A percentile compares a stretch with the other conserved stretches of the same genome.
Evolutionary conservation across 2,797 vertebrate genomes (phyloP).

Genomic region (Sebastes trivittatus): DNA sequence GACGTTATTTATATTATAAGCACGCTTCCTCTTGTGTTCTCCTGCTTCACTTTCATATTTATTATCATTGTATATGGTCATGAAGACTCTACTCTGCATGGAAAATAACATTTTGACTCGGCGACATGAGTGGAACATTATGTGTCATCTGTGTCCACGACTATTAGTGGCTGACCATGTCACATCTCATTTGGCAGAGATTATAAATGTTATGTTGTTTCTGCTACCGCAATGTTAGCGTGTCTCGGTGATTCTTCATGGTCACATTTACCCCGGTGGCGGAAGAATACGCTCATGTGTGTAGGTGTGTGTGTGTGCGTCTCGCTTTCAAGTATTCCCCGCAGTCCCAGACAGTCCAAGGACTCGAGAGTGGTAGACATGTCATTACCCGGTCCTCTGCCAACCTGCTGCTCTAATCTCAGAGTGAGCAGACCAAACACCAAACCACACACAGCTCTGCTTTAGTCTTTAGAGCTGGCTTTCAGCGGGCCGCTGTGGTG

Average conservation of each 20-base stretch:
- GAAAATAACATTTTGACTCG: slow-evolving; percentile 35
- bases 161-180: slow-evolving; percentile 59
- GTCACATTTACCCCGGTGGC: slow-evolving; percentile 33
- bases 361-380: slow-evolving; percentile 74
- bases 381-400: slow-evolving; percentile 78
- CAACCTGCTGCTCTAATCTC: slow-evolving; percentile 79
- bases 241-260: slow-evolving; percentile 34
- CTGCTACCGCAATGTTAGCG: slow-evolving; percentile 48
- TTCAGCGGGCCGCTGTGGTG: slow-evolving; percentile 49
- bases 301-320: slow-evolving; percentile 9
- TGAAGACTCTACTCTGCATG: slow-evolving; percentile 10
- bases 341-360: slow-evolving; percentile 76
- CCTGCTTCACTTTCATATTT: background rate
- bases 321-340: slow-evolving; percentile 49
- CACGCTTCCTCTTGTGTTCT: background rate
- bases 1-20: slow-evolving; percentile 3
- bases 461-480: slow-evolving; percentile 65
- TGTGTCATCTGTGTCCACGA: slow-evolving; percentile 46
- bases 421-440: slow-evolving; percentile 76
- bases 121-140: slow-evolving; percentile 39
- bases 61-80: slow-evolving; percentile 10
- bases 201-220: slow-evolving; percentile 52
- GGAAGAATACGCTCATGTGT: slow-evolving; percentile 14
- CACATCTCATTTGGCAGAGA: slow-evolving; percentile 63
- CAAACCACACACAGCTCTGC: slow-evolving; percentile 76